Evolutionary conservation across 2,113 vertebrate genomes (phyloP).

Genomic region (Phylloscopus trochiloides): DNA sequence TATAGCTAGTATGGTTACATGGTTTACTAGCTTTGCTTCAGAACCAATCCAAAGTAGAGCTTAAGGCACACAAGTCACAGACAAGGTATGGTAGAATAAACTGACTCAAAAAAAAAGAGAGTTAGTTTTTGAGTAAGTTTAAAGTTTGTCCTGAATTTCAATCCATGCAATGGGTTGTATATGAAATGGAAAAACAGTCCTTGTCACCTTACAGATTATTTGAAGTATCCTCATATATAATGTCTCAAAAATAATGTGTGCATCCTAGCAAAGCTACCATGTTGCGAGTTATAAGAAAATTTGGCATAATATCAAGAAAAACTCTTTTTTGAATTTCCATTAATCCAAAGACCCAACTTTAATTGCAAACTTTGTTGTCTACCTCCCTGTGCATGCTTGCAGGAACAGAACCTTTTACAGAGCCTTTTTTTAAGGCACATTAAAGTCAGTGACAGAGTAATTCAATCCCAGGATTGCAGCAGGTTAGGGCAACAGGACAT

Average conservation of each 20-base stretch:
- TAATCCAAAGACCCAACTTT: neutral
- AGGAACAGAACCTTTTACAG: neutral
- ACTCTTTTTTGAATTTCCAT: neutral
- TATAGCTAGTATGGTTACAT: conserved; percentile 18
- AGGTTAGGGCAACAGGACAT: neutral
- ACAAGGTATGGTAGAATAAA: neutral
- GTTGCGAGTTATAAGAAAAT: neutral
- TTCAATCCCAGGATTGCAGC: neutral
- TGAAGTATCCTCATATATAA: neutral
- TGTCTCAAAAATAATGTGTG: neutral
- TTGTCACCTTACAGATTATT: neutral
- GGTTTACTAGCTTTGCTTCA: conserved; percentile 43
- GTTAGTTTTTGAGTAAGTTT: neutral
- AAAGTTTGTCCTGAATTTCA: neutral
- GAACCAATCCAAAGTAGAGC: neutral
- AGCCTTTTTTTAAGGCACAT: neutral
- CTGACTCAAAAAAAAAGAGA: neutral
- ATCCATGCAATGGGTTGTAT: neutral
- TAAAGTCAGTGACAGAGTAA: neutral
- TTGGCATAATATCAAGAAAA: neutral
- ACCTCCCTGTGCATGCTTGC: neutral
- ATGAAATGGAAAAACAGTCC: neutral
- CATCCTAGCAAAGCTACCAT: neutral
- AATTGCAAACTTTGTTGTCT: neutral
- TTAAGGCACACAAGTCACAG: neutral